Evolutionary conservation across 2,797 vertebrate species (phyloP), one percentile per base, ranked within the genome.

Genomic region (Tenualosa ilisha): DNA sequence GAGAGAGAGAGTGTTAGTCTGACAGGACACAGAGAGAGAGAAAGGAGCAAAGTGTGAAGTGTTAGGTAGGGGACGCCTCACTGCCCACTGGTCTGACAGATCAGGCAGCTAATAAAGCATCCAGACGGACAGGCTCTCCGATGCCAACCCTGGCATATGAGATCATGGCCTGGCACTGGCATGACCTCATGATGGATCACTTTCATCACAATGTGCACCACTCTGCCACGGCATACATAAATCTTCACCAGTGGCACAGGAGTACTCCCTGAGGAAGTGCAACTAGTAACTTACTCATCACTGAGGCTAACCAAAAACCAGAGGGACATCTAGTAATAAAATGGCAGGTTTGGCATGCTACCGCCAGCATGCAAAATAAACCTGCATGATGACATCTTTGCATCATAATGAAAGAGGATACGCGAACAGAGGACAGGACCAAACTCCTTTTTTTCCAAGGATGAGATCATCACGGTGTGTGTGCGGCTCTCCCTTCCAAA

Each of bases 171-270:
- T 79, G 72, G 72, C 72, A 79, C 72, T 43, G 20, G 37, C 72
- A 79, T 79, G 72, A 79, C 72, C 72, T 79, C 72, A 79, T 79
- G 72, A 79, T 79, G 72, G 72, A 79, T 79, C 72, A 79, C 72
- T 79, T 79, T 79, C 72, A 79, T 79, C 17, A 7, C 72, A 8
- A 43, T 6, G 72, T 17, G 7, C 13, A 6, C 72, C 40, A 43
- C 15, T 43, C 72, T 40, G 37, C 6, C 37, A 20, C 5, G 2
- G 37, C 72, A 22, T 37, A 17, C 72, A 37, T 79, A 79, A 46
- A 43, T 79, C 72, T 79, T 79, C 72, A 46, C 40, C 72, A 43
- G 40, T n/a, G 72, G 40, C 72, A 9, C 37, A 43, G 46, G 46
- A 79, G 17, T 6, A 8, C 17, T 22, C 72, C 72, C 72, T 8